Percentiles rank a stretch among this genome's conserved stretches.
phyloP scores from a whole-genome alignment of 2,113 vertebrate genomes.

The Podiceps cristatus region DNA sequence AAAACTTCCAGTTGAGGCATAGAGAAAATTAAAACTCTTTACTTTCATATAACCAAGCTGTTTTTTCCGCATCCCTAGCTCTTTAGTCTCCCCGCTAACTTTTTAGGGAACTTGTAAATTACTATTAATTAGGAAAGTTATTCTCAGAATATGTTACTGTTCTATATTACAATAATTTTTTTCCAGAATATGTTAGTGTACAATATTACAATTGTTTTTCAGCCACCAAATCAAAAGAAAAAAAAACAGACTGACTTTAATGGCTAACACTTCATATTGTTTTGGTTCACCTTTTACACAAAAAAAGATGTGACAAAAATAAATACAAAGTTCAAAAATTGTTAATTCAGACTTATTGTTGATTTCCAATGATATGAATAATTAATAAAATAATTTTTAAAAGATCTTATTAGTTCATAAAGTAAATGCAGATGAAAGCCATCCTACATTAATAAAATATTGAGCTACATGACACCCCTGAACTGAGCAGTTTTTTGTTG shows the following conservation, averaged over 20 bases:
- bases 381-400: not conserved
- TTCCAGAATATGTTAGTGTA: not conserved
- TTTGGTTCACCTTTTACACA: not conserved
- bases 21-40: not conserved
- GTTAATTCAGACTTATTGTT: not conserved
- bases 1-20: not conserved
- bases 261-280: not conserved
- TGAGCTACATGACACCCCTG: not conserved
- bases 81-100: not conserved
- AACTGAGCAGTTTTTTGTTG: not conserved
- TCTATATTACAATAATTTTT: not conserved
- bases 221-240: not conserved
- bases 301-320: not conserved
- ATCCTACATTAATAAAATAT: constrained; percentile 16
- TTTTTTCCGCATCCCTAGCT: not conserved
- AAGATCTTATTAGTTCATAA: not conserved
- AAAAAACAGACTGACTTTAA: not conserved
- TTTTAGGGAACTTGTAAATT: not conserved
- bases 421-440: not conserved
- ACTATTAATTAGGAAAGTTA: not conserved
- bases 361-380: not conserved
- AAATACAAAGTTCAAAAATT: not conserved
- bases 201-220: not conserved
- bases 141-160: not conserved
- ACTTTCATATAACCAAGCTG: not conserved